Conservation (phyloP, 37 sponge, comb jelly and placozoan species). For the Crambe crambe region DNA sequence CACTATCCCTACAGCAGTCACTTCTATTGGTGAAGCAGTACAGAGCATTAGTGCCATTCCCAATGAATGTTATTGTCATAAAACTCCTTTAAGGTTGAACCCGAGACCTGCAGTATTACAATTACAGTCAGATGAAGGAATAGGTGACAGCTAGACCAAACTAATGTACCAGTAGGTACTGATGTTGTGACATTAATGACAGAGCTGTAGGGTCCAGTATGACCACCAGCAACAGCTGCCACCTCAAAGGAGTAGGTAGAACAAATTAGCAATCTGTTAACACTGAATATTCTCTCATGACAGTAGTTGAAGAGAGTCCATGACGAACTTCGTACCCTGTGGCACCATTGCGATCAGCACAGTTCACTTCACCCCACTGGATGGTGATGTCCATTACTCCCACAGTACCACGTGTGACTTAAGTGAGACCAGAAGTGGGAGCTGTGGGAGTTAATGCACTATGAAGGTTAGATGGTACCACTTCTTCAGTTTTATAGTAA, state of each 20-base stretch:
- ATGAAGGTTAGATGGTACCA: no score
- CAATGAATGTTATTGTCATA: no score
- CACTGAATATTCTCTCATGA: no score
- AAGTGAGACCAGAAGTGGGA: constrained; percentile 21
- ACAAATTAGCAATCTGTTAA: neutral
- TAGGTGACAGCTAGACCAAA: no score
- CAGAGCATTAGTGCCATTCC: no score
- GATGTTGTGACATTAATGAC: neutral
- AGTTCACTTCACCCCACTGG: constrained; percentile 27
- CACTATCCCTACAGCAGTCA: no score
- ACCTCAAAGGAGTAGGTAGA: constrained; percentile 18
- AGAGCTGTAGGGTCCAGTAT: constrained; percentile 12
- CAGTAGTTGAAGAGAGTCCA: neutral
- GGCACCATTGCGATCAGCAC: constrained; percentile 30
- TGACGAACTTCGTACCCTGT: constrained; percentile 29
- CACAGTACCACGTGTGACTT: neutral
- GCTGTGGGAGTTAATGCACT: constrained; percentile 3
- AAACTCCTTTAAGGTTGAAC: no score
- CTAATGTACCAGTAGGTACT: no score
- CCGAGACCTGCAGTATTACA: neutral
- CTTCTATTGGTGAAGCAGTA: no score
- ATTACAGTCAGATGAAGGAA: neutral
- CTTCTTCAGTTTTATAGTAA: no score
- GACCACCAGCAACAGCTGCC: constrained; percentile 9
- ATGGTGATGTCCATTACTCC: constrained; percentile 7